Conservation (phyloP, 1,140 invertebrate genomes). For the Cherax quadricarinatus region DNA sequence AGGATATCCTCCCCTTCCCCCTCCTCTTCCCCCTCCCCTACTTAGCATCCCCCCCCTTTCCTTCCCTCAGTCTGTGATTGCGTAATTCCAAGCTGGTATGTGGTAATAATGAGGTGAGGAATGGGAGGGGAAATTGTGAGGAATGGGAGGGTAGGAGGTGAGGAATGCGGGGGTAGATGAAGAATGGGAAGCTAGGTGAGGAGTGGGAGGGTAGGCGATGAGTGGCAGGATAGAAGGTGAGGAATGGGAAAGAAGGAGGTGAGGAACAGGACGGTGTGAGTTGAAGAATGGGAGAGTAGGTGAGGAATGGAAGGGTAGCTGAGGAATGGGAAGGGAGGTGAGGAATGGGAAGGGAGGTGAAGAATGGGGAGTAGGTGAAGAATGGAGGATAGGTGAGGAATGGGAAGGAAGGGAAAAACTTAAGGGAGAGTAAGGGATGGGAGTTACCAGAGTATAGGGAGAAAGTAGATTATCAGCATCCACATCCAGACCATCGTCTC, state of each 20-base stretch:
- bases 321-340: neutral
- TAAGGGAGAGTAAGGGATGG: too few relatives aligned
- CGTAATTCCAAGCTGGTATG: neutral
- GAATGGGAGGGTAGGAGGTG: neutral
- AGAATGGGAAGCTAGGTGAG: too few relatives aligned
- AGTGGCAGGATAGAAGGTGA: neutral
- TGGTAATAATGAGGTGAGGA: neutral
- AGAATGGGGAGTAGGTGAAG: neutral
- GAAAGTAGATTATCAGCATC: too few relatives aligned
- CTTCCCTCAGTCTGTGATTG: constrained; percentile 1
- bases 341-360: neutral
- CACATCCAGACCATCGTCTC: too few relatives aligned
- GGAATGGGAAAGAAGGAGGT: neutral
- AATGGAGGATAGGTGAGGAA: neutral
- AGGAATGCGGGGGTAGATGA: neutral
- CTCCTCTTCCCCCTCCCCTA: neutral
- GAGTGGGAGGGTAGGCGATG: too few relatives aligned
- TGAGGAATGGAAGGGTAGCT: neutral
- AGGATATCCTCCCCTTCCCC: too few relatives aligned
- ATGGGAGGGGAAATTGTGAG: neutral
- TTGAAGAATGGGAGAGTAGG: neutral
- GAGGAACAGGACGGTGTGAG: neutral
- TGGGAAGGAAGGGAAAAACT: neutral
- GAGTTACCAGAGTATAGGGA: too few relatives aligned
- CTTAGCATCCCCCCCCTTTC: neutral